A percentile compares a stretch with the other conserved stretches of the same genome.
These are phyloP conservation scores for Phacellophora camtschatica DNA, from an alignment of 30 jellyfish, hydroid and myxozoan genomes.

Conservation along the genomic window DNA sequence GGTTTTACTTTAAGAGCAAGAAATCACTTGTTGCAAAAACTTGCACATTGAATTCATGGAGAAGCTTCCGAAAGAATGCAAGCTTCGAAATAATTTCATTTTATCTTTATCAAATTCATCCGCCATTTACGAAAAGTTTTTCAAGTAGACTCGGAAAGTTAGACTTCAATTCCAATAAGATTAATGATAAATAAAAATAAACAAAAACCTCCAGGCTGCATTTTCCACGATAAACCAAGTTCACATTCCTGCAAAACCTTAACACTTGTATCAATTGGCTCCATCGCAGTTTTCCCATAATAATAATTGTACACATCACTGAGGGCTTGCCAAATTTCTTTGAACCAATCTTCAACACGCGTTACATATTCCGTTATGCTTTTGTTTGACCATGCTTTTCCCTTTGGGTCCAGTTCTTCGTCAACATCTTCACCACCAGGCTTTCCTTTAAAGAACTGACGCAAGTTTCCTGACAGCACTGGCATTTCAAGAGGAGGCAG, in stretches of 20 bases:
- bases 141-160: too few species aligned
- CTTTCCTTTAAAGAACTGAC: conserved; percentile 49
- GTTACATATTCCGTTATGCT: conserved; percentile 74
- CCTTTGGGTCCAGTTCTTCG: conserved; percentile 80
- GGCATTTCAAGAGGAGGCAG: conserved; percentile 63
- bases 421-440: conserved; percentile 16
- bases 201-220: conserved; percentile 96
- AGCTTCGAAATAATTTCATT: too few species aligned
- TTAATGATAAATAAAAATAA: too few species aligned
- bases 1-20: too few species aligned
- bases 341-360: conserved; percentile 61
- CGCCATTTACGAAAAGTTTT: too few species aligned
- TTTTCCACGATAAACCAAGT: conserved; percentile 32
- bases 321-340: conserved; percentile 60
- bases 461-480: conserved; percentile 44
- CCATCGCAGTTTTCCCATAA: conserved; percentile 53
- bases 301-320: conserved; percentile 72
- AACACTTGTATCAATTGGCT: conserved; percentile 78
- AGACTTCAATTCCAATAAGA: too few species aligned
- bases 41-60: too few species aligned
- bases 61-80: too few species aligned
- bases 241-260: conserved; percentile 71
- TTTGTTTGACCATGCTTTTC: conserved; percentile 93
- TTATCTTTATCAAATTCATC: too few species aligned
- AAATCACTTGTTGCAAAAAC: too few species aligned